Evolutionary conservation across 2,113 vertebrate species (phyloP), one percentile per base, ranked within the genome.

Genomic region (Hiodon tergisus): DNA sequence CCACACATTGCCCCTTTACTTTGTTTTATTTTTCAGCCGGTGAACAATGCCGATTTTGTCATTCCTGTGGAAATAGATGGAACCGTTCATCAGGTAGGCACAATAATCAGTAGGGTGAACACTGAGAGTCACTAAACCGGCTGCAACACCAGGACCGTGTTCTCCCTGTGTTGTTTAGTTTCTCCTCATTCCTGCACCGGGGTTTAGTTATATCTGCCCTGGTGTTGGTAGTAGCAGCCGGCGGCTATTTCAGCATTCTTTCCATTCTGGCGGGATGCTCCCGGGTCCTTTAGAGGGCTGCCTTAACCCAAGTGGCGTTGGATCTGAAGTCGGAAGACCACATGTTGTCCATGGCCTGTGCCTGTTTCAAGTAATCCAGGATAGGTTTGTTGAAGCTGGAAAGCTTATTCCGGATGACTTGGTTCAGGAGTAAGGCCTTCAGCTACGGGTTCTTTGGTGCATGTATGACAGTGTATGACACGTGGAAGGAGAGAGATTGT

Each of bases 331-430:
- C 76, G 65, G 71, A 83, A 78, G 76, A 79, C n/a, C 48, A 51
- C 67, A 52, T 67, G 55, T 75, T 81, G 17, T 62, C 69, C 58
- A 78, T 80, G 91, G 91, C 89, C 78, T 89, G 89, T 76, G 90
- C 95, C 92, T 77, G 93, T 83, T 98, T 98, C 95, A 97, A 98
- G 95, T 98, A 97, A 96, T 98, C 95, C 96, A 98, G 95, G 96
- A 98, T 96, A 96, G 96, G 94, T 93, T 97, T 95, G 94, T 90
- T 81, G 83, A 87, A 91, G 86, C 84, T 82, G 86, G 85, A 93
- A 92, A 92, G 94, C 95, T 94, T 97, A 92, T 97, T 95, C 94
- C 83, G 78, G 94, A 95, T 91, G 90, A 96, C 95, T 98, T 98
- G 96, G 94, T 88, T 92, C 93, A 83, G 92, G 95, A 91, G 89